Evolutionary conservation across 2,797 vertebrate genomes (phyloP).

Genomic region (Vireo griseus): DNA sequence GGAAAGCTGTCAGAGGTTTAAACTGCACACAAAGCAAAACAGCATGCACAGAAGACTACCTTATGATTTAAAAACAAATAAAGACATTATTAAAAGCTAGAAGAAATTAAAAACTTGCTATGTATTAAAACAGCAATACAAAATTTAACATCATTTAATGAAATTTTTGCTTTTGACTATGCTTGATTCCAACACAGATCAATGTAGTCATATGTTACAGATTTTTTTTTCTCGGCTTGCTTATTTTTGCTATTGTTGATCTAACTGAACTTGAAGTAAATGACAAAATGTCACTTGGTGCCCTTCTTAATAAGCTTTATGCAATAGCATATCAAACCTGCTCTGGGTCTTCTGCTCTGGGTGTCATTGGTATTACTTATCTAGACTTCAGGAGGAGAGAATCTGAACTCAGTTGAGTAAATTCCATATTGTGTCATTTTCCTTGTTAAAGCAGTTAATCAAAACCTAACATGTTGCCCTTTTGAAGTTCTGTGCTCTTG

Average conservation of each 20-base stretch:
- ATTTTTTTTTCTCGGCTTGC: neutral
- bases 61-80: neutral
- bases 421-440: neutral
- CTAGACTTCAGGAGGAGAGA: neutral
- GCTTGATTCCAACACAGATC: neutral
- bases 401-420: neutral
- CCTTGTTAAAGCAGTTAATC: neutral
- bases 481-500: neutral
- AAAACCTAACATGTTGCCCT: neutral
- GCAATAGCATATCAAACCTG: neutral
- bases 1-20: neutral
- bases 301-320: neutral
- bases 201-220: neutral
- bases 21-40: neutral
- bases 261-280: neutral
- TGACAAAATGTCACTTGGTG: neutral
- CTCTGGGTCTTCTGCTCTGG: neutral
- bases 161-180: neutral
- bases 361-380: neutral
- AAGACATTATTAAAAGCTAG: neutral
- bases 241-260: neutral
- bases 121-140: neutral
- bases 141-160: neutral
- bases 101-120: neutral
- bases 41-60: neutral